Evolutionary conservation across 2,113 vertebrate genomes (phyloP).

Genomic region (Alligator sinensis): DNA sequence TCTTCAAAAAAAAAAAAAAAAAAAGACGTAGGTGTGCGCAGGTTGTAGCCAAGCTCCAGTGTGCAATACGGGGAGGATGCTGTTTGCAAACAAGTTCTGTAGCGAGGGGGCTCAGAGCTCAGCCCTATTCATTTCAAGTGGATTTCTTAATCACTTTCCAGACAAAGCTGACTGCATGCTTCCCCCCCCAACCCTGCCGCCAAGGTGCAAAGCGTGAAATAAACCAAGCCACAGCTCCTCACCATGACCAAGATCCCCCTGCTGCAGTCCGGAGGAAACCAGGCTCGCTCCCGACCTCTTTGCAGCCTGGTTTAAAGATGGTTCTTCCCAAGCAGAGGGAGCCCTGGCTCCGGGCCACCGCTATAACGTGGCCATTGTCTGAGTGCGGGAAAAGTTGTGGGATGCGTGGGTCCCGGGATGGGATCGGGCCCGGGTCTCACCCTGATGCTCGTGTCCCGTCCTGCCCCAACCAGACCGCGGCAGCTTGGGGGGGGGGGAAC

Average conservation of each 20-base stretch:
- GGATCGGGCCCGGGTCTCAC: no score
- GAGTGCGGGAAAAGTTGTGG: slow-evolving; percentile 66
- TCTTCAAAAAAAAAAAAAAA: neutral
- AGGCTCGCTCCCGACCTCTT: slow-evolving; percentile 13
- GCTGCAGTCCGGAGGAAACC: slow-evolving; percentile 13
- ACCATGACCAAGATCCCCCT: slow-evolving; percentile 66
- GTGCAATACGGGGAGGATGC: slow-evolving; percentile 51
- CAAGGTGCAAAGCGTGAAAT: neutral
- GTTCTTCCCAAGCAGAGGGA: slow-evolving; percentile 31
- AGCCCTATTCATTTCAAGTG: slow-evolving; percentile 20
- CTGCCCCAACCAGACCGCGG: no score
- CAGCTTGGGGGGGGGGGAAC: no score
- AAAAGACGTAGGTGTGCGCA: slow-evolving; percentile 56
- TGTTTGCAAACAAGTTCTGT: slow-evolving; percentile 71
- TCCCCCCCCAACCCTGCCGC: accelerated
- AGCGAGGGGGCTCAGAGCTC: neutral
- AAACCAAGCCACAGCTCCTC: neutral
- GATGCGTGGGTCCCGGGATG: neutral
- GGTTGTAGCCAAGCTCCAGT: slow-evolving; percentile 44
- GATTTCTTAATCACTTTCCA: slow-evolving; percentile 44
- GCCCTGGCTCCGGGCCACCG: slow-evolving; percentile 60
- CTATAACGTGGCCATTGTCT: slow-evolving; percentile 74
- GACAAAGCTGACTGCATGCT: slow-evolving; percentile 56
- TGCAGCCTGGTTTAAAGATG: slow-evolving; percentile 26
- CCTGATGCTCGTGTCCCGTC: no score